Percentiles rank a stretch among this genome's conserved stretches.
phyloP scores from a whole-genome alignment of 2,113 vertebrate genomes.

The Calonectris borealis region DNA sequence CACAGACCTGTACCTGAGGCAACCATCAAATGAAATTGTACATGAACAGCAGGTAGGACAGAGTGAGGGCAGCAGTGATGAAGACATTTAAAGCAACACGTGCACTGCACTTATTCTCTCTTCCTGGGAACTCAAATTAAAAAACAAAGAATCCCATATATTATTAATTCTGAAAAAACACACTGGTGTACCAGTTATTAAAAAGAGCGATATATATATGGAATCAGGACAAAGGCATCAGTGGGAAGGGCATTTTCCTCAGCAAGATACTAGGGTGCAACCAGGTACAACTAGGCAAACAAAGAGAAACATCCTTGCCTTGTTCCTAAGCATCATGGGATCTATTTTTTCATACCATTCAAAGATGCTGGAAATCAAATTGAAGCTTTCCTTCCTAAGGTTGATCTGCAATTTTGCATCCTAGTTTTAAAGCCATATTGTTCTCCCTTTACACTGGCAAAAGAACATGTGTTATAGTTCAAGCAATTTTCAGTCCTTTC shows the following conservation, averaged over 20 bases:
- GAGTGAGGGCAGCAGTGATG: not conserved
- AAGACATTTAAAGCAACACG: not conserved
- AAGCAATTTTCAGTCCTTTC: not conserved
- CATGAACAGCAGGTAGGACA: not conserved
- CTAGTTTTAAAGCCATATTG: not conserved
- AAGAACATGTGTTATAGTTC: not conserved
- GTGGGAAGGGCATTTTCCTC: not conserved
- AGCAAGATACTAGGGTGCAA: not conserved
- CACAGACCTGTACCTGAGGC: not conserved
- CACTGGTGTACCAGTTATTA: not conserved
- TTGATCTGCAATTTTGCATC: not conserved
- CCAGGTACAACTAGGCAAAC: not conserved
- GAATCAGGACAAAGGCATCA: not conserved
- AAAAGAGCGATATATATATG: not conserved
- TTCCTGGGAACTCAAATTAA: not conserved
- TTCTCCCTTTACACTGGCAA: not conserved
- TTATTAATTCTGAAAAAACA: not conserved
- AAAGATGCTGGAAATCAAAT: not conserved
- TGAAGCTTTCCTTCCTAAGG: not conserved
- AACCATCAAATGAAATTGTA: not conserved
- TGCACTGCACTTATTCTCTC: not conserved
- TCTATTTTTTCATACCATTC: not conserved
- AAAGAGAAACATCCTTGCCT: not conserved
- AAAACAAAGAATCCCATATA: not conserved
- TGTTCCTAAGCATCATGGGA: not conserved